Percentiles rank a stretch among this genome's conserved stretches.
These are phyloP conservation scores for Anisognathus igniventris DNA, from an alignment of 2,797 vertebrate genomes.

Conservation along the genomic window DNA sequence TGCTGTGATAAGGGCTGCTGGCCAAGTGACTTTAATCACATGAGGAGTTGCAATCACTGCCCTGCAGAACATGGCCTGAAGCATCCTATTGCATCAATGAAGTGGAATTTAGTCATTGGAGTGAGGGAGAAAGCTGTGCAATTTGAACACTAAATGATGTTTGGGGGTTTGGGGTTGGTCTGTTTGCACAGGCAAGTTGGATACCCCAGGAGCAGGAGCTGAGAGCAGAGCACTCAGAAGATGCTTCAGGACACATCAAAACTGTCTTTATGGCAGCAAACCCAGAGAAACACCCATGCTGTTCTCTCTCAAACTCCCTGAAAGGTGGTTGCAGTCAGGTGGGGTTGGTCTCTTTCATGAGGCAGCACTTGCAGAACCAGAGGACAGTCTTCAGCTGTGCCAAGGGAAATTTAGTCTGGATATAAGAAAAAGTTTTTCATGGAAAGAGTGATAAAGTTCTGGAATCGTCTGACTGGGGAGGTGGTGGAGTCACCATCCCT, in stretches of 20 bases:
- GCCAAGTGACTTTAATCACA: conserved; percentile 22
- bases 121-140: neutral
- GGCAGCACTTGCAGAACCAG: neutral
- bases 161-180: neutral
- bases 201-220: neutral
- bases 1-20: neutral
- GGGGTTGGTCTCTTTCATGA: neutral
- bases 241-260: neutral
- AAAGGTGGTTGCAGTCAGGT: neutral
- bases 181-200: fast-evolving
- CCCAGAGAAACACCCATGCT: neutral
- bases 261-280: neutral
- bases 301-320: neutral
- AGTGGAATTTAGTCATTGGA: neutral
- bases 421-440: neutral
- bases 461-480: fast-evolving
- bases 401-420: neutral
- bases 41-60: neutral
- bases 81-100: neutral
- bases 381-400: neutral
- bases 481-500: neutral
- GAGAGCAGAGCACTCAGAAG: neutral
- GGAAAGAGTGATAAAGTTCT: neutral
- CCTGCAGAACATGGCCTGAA: neutral
- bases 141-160: neutral